Conservation (phyloP, 2,888 invertebrate genomes). For the Asteroscopus sphinx region DNA sequence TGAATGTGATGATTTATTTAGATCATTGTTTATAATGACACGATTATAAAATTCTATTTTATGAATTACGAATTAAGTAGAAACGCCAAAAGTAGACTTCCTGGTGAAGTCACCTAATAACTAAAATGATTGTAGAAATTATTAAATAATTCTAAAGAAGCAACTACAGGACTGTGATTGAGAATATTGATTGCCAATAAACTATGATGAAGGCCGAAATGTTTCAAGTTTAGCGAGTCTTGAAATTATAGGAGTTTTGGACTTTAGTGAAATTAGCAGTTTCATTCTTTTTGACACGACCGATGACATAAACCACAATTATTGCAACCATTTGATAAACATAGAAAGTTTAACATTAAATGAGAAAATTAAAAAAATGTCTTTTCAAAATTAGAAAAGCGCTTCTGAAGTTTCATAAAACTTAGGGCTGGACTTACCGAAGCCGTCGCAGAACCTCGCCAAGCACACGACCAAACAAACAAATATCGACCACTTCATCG, state of each 20-base stretch:
- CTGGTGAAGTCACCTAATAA: slow-evolving; percentile 1
- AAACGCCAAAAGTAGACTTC: slow-evolving; percentile 14
- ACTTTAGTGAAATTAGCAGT: slow-evolving; percentile 5
- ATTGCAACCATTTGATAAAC: slow-evolving; percentile 25
- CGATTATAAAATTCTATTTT: too few relatives aligned
- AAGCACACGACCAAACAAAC: slow-evolving; percentile 74
- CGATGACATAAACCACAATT: slow-evolving; percentile 13
- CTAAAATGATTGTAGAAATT: background rate
- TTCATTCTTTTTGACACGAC: slow-evolving; percentile 27
- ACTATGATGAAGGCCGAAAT: slow-evolving; percentile 45
- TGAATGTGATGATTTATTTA: slow-evolving; percentile 43
- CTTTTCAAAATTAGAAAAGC: background rate
- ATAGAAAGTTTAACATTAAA: slow-evolving; percentile 31
- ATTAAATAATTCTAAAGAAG: slow-evolving; percentile 5
- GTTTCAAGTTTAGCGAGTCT: slow-evolving; percentile 42
- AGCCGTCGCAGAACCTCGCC: slow-evolving; percentile 70
- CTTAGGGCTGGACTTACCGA: slow-evolving; percentile 70
- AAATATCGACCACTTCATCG: slow-evolving; percentile 81
- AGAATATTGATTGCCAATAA: slow-evolving; percentile 52
- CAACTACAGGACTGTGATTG: slow-evolving; percentile 25
- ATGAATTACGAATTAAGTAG: slow-evolving; percentile 3
- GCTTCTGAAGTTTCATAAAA: background rate
- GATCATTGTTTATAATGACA: background rate
- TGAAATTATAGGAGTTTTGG: slow-evolving; percentile 19
- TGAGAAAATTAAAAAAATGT: slow-evolving; percentile 7